phyloP scores from a whole-genome alignment of 2,113 vertebrate genomes.

The Mirounga angustirostris region DNA sequence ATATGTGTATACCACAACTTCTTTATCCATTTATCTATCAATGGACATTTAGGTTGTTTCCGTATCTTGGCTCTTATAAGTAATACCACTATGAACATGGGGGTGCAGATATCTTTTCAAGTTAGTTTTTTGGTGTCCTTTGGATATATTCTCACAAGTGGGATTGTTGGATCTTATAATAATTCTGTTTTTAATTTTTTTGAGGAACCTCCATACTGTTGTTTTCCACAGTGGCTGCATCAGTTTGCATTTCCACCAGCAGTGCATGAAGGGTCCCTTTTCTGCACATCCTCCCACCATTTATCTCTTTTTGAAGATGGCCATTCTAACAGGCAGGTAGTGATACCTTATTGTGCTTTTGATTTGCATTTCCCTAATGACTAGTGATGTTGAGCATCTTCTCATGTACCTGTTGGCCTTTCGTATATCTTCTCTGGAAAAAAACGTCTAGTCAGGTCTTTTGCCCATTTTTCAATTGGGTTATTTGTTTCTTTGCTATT shows the following conservation, averaged over 20 bases:
- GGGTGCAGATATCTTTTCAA: background rate
- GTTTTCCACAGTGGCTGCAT: background rate
- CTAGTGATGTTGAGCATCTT: background rate
- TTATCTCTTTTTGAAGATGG: background rate
- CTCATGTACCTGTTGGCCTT: background rate
- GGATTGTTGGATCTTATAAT: background rate
- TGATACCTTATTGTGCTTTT: background rate
- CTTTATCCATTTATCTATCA: background rate
- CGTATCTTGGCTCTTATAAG: background rate
- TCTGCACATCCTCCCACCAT: background rate
- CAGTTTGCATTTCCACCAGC: background rate
- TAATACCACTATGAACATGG: background rate
- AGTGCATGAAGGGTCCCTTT: background rate
- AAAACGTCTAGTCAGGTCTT: background rate
- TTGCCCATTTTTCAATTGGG: background rate
- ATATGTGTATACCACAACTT: background rate
- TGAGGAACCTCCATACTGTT: background rate
- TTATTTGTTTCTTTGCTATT: background rate
- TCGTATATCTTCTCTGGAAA: background rate
- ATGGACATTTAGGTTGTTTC: background rate
- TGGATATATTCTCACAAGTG: background rate
- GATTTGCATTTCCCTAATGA: background rate
- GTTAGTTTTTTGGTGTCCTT: background rate
- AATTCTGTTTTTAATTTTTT: background rate
- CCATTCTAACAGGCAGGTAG: background rate